A percentile compares a stretch with the other conserved stretches of the same genome.
phyloP scores from a whole-genome alignment of 2,888 invertebrate genomes.

The Masnerella sp. region DNA sequence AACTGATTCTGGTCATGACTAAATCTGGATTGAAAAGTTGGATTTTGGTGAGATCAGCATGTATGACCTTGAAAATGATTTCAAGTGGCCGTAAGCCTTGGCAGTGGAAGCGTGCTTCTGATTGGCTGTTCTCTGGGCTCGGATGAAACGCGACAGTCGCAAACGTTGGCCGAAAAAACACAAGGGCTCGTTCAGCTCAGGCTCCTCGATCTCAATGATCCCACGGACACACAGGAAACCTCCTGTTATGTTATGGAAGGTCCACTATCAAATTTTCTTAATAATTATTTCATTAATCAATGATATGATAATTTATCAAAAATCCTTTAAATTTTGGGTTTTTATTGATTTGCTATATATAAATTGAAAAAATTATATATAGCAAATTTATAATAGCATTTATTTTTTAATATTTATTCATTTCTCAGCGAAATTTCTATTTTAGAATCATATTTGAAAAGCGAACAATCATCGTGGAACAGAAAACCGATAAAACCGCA shows the following conservation, averaged over 20 bases:
- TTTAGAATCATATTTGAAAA: no score
- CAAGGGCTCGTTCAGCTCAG: constrained; percentile 74
- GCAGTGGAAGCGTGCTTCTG: constrained; percentile 73
- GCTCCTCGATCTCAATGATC: constrained; percentile 69
- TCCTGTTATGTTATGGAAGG: constrained; percentile 76
- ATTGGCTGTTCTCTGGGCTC: constrained; percentile 61
- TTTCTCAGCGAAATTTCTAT: no score
- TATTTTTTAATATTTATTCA: no score
- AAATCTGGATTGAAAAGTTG: constrained; percentile 28
- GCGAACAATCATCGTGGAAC: no score
- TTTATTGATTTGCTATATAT: no score
- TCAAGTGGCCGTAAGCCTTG: constrained; percentile 77
- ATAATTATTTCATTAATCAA: constrained; percentile 13
- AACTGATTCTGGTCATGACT: constrained; percentile 26
- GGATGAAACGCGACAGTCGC: constrained; percentile 36
- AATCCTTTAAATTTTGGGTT: no score
- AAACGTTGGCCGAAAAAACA: constrained; percentile 73
- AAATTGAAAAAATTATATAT: no score
- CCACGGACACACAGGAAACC: constrained; percentile 72
- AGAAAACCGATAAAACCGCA: no score
- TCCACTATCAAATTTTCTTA: no score
- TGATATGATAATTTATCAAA: no score
- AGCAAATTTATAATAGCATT: no score
- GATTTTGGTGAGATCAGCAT: constrained; percentile 57
- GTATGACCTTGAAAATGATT: constrained; percentile 71